Evolutionary conservation across 2,888 invertebrate species (phyloP).

Genomic region (Agonopterix subpropinquella): DNA sequence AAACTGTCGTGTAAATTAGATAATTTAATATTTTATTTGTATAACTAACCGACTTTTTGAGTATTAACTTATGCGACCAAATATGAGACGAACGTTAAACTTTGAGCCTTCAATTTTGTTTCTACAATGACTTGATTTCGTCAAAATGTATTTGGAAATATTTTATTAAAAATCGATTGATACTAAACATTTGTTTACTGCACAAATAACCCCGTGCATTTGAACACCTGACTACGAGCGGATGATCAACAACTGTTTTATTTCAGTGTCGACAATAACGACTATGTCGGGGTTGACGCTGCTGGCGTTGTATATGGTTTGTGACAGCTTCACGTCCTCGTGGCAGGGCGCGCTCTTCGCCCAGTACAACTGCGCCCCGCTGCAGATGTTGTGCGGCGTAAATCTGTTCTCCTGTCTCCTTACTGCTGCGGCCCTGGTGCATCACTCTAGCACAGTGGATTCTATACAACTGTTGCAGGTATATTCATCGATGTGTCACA

Average conservation of each 20-base stretch:
- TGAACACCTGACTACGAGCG: too few species aligned
- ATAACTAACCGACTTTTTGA: too few species aligned
- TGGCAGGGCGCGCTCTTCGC: slow-evolving; percentile 96
- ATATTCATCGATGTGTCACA: neutral
- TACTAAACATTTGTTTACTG: too few species aligned
- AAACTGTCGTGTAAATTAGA: too few species aligned
- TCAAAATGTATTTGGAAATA: too few species aligned
- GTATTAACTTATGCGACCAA: too few species aligned
- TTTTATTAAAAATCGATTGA: too few species aligned
- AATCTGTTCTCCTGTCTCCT: slow-evolving; percentile 95
- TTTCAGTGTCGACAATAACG: slow-evolving; percentile 77
- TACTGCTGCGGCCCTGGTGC: slow-evolving; percentile 88
- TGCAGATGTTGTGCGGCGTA: slow-evolving; percentile 81
- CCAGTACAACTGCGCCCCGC: slow-evolving; percentile 69
- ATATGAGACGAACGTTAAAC: too few species aligned
- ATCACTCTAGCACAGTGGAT: slow-evolving; percentile 80
- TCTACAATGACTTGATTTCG: too few species aligned
- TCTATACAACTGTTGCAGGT: slow-evolving; percentile 55
- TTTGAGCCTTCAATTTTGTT: too few species aligned
- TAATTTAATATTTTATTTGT: too few species aligned
- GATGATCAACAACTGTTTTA: neutral
- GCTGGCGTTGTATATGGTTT: slow-evolving; percentile 91
- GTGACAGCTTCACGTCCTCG: slow-evolving; percentile 98
- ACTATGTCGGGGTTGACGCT: slow-evolving; percentile 90
- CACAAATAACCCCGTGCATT: too few species aligned